phyloP scores from a whole-genome alignment of 2,113 vertebrate species.

The Chlamydotis undulata region DNA sequence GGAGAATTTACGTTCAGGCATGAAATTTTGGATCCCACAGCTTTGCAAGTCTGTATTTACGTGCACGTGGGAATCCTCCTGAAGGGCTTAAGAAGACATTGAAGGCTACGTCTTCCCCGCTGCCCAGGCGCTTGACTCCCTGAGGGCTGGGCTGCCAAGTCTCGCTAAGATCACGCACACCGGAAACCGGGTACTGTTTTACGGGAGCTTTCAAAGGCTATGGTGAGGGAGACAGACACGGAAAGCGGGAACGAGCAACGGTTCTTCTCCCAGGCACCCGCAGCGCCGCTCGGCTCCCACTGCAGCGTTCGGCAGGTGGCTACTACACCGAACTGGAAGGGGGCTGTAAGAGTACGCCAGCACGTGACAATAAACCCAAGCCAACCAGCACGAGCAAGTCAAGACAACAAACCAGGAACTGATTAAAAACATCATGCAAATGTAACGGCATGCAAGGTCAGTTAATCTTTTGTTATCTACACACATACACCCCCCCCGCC shows the following conservation, averaged over 20 bases:
- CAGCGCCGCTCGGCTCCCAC: not conserved
- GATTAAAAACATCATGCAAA: not conserved
- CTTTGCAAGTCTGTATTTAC: not conserved
- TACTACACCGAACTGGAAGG: not conserved
- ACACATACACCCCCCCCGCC: not conserved
- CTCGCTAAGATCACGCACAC: accelerated
- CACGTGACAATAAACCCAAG: not conserved
- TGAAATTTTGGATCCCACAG: not conserved
- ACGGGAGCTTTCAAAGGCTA: not conserved
- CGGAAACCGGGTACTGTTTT: not conserved
- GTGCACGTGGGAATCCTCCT: not conserved
- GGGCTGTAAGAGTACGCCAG: not conserved
- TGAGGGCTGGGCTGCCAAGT: not conserved
- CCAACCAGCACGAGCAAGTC: not conserved
- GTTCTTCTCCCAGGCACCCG: not conserved
- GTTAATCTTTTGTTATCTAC: slow-evolving; percentile 23
- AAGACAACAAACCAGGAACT: not conserved
- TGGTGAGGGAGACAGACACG: not conserved
- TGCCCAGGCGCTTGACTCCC: not conserved
- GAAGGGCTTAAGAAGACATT: not conserved
- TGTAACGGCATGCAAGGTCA: slow-evolving; percentile 50
- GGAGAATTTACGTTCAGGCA: accelerated
- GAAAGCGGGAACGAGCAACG: not conserved
- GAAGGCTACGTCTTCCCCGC: not conserved
- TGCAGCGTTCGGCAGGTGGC: not conserved